phyloP scores from a whole-genome alignment of 30 jellyfish, hydroid and myxozoan species.

The Nemopilema nomurai region DNA sequence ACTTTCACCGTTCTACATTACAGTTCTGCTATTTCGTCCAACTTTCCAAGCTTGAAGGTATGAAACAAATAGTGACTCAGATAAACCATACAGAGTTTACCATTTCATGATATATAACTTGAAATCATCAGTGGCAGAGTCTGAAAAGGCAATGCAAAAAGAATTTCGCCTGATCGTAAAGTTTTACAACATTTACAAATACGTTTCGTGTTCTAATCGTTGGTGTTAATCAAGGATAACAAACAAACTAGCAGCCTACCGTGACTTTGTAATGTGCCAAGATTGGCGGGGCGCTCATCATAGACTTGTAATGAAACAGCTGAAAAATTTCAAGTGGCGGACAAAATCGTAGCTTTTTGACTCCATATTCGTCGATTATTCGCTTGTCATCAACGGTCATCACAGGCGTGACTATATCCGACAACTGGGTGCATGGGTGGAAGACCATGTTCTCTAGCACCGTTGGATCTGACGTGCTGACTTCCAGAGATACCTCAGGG shows the following conservation, averaged over 20 bases:
- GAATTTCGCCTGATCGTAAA: too few species aligned
- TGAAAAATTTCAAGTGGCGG: constrained; percentile 76
- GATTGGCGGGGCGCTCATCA: constrained; percentile 57
- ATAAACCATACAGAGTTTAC: too few species aligned
- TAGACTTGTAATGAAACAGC: constrained; percentile 72
- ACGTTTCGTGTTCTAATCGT: too few species aligned
- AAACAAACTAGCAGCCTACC: constrained; percentile 36
- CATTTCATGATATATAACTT: too few species aligned
- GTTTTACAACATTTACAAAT: too few species aligned
- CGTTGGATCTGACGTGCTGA: constrained; percentile 58
- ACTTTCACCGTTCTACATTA: too few species aligned
- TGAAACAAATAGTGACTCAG: too few species aligned
- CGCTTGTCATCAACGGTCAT: constrained; percentile 59
- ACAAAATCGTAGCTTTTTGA: constrained; percentile 72
- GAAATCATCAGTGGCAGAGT: too few species aligned
- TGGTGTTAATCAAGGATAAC: not conserved
- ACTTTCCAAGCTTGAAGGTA: too few species aligned
- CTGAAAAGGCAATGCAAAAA: too few species aligned
- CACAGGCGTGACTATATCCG: constrained; percentile 65
- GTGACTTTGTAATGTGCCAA: constrained; percentile 85
- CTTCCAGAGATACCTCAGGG: constrained; percentile 85
- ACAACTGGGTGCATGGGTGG: constrained; percentile 82
- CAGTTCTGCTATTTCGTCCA: too few species aligned
- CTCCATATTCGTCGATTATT: constrained; percentile 47
- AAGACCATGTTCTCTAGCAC: constrained; percentile 63